Conservation (phyloP, 2,888 invertebrate genomes). For the Augochlorella aurata region DNA sequence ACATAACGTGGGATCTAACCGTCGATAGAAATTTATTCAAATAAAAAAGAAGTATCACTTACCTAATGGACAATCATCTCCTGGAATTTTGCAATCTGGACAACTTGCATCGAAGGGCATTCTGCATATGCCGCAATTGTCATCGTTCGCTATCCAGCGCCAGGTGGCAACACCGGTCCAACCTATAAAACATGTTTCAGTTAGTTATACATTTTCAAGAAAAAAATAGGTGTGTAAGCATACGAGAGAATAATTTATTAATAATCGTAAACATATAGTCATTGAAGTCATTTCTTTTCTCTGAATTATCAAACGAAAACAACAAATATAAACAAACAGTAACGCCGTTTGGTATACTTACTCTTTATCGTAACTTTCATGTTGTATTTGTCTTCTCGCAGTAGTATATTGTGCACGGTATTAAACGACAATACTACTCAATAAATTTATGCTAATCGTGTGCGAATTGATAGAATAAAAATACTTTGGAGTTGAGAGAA, state of each 20-base stretch:
- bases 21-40: too few relatives aligned
- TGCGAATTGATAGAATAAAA: neutral
- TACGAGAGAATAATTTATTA: neutral
- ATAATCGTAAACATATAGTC: neutral
- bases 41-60: conserved; percentile 37
- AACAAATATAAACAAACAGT: neutral
- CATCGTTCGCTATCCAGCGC: conserved; percentile 99
- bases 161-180: conserved; percentile 99
- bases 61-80: conserved; percentile 97
- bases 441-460: neutral
- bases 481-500: conserved; percentile 4
- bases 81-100: conserved; percentile 98
- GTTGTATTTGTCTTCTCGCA: conserved; percentile 53
- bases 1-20: too few relatives aligned
- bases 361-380: conserved; percentile 87
- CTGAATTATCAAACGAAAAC: neutral
- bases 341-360: conserved; percentile 76
- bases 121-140: conserved; percentile 99
- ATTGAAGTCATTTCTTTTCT: too few relatives aligned
- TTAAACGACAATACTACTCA: neutral
- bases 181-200: conserved; percentile 82
- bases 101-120: conserved; percentile 99
- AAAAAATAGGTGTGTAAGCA: conserved; percentile 20
- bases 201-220: neutral
- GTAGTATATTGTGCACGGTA: neutral